Evolutionary conservation across 2,888 invertebrate genomes (phyloP).

Genomic region (Gymnocheta viridis): DNA sequence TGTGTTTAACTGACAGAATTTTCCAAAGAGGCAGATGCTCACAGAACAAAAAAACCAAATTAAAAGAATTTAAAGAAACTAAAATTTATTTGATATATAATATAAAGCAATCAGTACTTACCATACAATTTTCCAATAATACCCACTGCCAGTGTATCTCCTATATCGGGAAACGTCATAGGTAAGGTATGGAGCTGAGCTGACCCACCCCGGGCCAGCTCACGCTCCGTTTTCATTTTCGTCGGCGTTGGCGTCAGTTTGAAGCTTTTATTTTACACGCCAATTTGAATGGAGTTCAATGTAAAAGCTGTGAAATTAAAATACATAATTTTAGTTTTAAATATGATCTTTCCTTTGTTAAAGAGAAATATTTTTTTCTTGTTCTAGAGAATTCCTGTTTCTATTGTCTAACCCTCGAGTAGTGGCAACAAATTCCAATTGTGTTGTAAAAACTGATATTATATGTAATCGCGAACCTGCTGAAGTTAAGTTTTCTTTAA

Average conservation of each 20-base stretch:
- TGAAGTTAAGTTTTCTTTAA: constrained; percentile 84
- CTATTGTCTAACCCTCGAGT: constrained; percentile 87
- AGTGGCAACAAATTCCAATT: constrained; percentile 88
- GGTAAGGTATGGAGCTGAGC: constrained; percentile 83
- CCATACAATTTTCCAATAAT: constrained; percentile 84
- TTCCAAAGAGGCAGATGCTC: constrained; percentile 22
- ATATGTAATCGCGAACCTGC: constrained; percentile 91
- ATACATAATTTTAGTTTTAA: constrained; percentile 30
- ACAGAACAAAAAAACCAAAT: constrained; percentile 44
- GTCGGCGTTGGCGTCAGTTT: constrained; percentile 81
- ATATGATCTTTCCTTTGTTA: neutral
- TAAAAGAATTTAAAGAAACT: constrained; percentile 40
- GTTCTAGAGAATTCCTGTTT: constrained; percentile 86
- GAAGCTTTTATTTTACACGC: constrained; percentile 72
- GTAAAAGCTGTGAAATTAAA: constrained; percentile 31
- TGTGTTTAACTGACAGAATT: constrained; percentile 62
- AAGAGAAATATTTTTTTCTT: constrained; percentile 11
- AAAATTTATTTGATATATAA: neutral
- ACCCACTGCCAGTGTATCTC: constrained; percentile 83
- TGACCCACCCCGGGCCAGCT: constrained; percentile 83
- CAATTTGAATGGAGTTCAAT: constrained; percentile 51
- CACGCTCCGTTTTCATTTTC: constrained; percentile 85
- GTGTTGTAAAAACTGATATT: constrained; percentile 88
- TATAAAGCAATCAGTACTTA: constrained; percentile 73
- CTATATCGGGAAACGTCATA: constrained; percentile 82